Base-by-base conservation (phyloP, 2,888 invertebrate genomes). In the Latheticus oryzae region DNA sequence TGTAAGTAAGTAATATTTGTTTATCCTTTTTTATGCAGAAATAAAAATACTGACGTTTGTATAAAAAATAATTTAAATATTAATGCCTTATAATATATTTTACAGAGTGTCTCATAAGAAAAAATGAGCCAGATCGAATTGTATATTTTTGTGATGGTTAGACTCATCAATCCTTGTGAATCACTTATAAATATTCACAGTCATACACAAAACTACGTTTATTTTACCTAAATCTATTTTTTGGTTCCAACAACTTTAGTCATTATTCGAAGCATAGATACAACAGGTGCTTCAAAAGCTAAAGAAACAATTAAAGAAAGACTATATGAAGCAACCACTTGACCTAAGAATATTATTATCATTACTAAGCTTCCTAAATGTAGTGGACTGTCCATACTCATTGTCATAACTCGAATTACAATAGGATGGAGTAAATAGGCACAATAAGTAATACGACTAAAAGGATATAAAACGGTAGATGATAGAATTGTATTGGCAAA, bases 391-490 rank as follows among this genome's bases (percentile, higher is more conserved):
- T 93, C 91, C 77, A 90, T 85, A 65, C 88, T 88, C 85, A 93
- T 89, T 32, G 90, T 89, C 72, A 91, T 87, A 68, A 86, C 82
- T 65, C 93, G 84, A 69, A 93, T 88, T 58, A 91, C 87, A 48
- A 93, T 86, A 0, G 93, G 93, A 78, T 93, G 93, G 58, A 93
- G 85, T 60, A 93, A 81, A 77, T 93, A 93, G 0, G 92, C 90
- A 76, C 93, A 93, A 78, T 93, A 93, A 32, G 93, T 93, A 8
- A 93, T 90, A 64, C 93, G 82, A 47, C 92, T 93, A 79, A 93
- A 89, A 53, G 93, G 93, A 79, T 93, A 93, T 51, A 93, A 80
- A 58, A 88, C 83, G 4, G 91, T 87, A 16, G 90, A 85, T 1
- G 92, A 88, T 7, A 93, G 81, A 69, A 93, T 79, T 21, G 83